Conservation (phyloP, 2,888 invertebrate species). For the Tachina fera region DNA sequence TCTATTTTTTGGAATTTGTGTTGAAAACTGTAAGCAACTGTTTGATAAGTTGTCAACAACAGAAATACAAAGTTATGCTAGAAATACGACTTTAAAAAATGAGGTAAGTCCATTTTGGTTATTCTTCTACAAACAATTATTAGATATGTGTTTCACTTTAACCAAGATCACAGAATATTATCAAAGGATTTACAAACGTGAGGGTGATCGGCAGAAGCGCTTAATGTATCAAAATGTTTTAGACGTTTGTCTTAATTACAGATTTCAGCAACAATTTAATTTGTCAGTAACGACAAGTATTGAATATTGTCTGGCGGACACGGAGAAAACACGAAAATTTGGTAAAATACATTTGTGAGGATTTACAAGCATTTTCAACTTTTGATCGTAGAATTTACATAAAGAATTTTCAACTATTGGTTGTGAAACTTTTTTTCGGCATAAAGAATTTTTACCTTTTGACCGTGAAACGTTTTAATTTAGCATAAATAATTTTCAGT, state of each 20-base stretch:
- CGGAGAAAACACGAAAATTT: conserved; percentile 47
- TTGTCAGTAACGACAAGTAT: conserved; percentile 75
- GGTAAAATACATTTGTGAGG: no score
- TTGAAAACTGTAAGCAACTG: conserved; percentile 47
- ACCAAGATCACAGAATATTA: conserved; percentile 51
- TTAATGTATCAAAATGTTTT: conserved; percentile 16
- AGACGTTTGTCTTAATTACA: conserved; percentile 76
- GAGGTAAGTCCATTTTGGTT: conserved; percentile 26
- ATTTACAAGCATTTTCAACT: no score
- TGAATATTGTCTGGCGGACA: conserved; percentile 77
- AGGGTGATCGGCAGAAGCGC: conserved; percentile 1
- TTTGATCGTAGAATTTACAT: no score
- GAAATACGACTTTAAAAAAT: conserved; percentile 35
- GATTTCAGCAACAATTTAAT: conserved; percentile 72
- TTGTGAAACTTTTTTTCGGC: no score
- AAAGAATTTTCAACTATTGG: no score
- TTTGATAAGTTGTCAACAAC: not conserved
- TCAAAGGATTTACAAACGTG: conserved; percentile 9
- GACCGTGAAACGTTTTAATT: no score
- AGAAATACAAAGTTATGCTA: conserved; percentile 4
- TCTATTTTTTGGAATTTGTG: conserved; percentile 59
- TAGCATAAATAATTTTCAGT: no score
- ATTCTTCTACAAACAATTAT: not conserved
- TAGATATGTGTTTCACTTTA: not conserved
- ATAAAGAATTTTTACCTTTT: no score